Base-by-base conservation (phyloP, 64 coral and sea anemone genomes). In the Stichodactyla helianthus region DNA sequence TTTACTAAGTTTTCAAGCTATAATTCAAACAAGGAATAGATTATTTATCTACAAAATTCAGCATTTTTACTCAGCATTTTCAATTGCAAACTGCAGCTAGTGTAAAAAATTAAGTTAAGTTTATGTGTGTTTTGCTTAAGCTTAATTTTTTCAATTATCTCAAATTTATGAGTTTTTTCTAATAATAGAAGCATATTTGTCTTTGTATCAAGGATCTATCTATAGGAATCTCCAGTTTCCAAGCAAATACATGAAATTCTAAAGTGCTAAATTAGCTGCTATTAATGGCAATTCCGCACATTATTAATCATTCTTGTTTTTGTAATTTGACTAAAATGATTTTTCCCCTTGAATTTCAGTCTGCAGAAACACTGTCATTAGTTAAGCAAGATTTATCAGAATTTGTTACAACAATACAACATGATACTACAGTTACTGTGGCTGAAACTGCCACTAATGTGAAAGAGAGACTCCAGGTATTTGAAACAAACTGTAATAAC, bases 361-460 rank as follows among this genome's bases (percentile, higher is more conserved):
- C 97, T 82, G 88, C 97, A 79, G 90, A 92, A 77, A 89, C 97
- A 89, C 59, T 99, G 79, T 84, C 79, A 11, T 85, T 99, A 70
- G 88, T 99, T 6, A 94, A 99, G 60, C 90, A 94, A 76, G 97
- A 99, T 82, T 82, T 99, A 1, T 79, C 97, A 52, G 97, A 99
- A 62, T 99, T 99, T 91, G 97, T 99, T 6, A 88, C 60, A 77
- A 92, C 93, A 28, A 95, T 99, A 77, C 97, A 99, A 65, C 91
- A 95, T 91, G 97, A 99, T 28, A 95, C 97, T 27, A 89, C 93
- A 78, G 82, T 90, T 59, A 89, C 89, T 53, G 91, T 99, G 20
- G 97, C 97, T 86, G 97, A 99, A 57, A 95, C 97, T 56, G 97
- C 97, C 52, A 86, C 54, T 54, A 81, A 79, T 87, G 97, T 99